Base-by-base conservation (phyloP, 2,113 vertebrate species). In the Bos taurus region DNA sequence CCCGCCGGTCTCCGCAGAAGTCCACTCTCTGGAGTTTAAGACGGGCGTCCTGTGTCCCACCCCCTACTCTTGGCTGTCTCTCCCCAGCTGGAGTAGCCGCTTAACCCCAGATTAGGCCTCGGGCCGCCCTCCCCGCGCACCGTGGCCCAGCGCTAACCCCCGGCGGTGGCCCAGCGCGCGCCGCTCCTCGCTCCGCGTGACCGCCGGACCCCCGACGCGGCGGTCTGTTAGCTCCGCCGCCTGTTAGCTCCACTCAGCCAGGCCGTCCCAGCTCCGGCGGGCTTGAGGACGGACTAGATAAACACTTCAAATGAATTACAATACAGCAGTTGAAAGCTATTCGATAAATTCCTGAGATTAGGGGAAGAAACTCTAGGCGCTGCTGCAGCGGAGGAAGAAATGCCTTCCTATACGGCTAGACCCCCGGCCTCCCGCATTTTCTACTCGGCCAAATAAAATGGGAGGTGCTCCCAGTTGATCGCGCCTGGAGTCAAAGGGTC, bases 1-100 rank as follows among this genome's bases (percentile, higher is more conserved):
- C 11, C 95, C 60, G 57, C 25, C 30, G 36, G 52, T 25, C 82
- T 62, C 71, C n/a, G 82, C 10, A 59, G 93, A 97, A 59, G 13
- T 33, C 84, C 83, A 96, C 48, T 43, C 48, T 89, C 82, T 5
- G 0, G 28, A 30, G 71, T 25, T 10, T 30, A 62, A 36, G 6
- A 2, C n/a, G 2, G 15, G 1, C 30, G 28, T 36, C 43, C 50
- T 5, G 83, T 40, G 60, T 36, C 21, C 95, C 19, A 26, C 36
- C 59, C 5, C 46, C 52, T 7, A 3, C 30, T 28, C 57, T 30
- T 3, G 2, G 21, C 8, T 16, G 14, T 36, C 40, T 3, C 71
- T 19, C 17, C 11, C 1, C 2, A 0, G 11, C 4, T 0, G 26
- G 48, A 67, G 46, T 14, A n/a, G 87, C 90, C 46, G 64, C 83